Percentiles rank a stretch among this genome's conserved stretches.
These are phyloP conservation scores for Calliphora vicina DNA, from an alignment of 1,140 invertebrate genomes.

Conservation along the genomic window DNA sequence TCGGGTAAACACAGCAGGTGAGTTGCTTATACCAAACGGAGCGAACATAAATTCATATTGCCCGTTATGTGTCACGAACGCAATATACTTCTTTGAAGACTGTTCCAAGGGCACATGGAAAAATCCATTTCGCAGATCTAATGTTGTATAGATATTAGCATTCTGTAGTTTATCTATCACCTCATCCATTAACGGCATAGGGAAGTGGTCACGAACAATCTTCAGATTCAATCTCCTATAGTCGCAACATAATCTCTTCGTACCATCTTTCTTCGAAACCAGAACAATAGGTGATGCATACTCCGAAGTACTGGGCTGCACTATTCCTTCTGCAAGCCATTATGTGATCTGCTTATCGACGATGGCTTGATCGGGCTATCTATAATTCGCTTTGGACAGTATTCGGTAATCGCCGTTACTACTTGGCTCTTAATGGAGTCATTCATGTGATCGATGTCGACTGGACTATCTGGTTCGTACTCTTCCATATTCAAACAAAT, in stretches of 20 bases:
- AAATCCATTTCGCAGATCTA: conserved; percentile 47
- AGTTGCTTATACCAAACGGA: conserved; percentile 55
- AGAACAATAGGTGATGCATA: conserved; percentile 29
- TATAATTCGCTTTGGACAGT: neutral
- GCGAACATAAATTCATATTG: conserved; percentile 63
- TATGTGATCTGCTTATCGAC: conserved; percentile 52
- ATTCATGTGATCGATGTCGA: neutral
- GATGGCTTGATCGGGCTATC: conserved; percentile 44
- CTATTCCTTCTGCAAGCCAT: conserved; percentile 52
- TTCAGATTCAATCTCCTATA: neutral
- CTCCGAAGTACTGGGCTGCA: conserved; percentile 45
- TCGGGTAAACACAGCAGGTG: conserved; percentile 49
- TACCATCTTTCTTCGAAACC: neutral
- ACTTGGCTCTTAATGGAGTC: neutral
- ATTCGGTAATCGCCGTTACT: neutral
- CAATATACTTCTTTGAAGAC: conserved; percentile 27
- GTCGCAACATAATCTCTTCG: neutral
- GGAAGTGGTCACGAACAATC: conserved; percentile 46
- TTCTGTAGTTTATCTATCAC: conserved; percentile 44
- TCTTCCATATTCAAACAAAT: neutral
- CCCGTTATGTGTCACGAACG: conserved; percentile 31
- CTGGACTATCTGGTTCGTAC: neutral
- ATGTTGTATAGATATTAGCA: conserved; percentile 44
- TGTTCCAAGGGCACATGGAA: conserved; percentile 27
- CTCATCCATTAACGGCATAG: conserved; percentile 53